Percentiles rank a stretch among this genome's conserved stretches.
These are phyloP conservation scores for Hylyphantes graminicola DNA, from an alignment of 1,140 invertebrate genomes.

Conservation along the genomic window DNA sequence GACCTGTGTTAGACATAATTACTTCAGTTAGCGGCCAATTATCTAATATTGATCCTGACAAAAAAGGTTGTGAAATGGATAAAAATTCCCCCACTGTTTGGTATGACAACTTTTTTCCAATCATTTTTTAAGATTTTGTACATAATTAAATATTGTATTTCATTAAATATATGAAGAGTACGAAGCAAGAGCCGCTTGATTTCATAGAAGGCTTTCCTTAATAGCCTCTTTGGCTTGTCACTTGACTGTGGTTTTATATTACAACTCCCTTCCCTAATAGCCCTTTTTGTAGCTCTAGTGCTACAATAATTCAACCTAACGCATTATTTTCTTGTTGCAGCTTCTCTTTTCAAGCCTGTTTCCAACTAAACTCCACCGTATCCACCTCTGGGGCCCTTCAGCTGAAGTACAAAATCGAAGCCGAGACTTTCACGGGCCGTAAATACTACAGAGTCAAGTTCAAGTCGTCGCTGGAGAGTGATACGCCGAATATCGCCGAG, in stretches of 20 bases:
- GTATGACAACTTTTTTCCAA: slow-evolving; percentile 66
- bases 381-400: slow-evolving; percentile 66
- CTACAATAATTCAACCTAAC: too few relatives aligned
- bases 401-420: slow-evolving; percentile 83
- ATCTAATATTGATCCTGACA: slow-evolving; percentile 81
- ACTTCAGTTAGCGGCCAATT: slow-evolving; percentile 66
- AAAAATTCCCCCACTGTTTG: slow-evolving; percentile 78
- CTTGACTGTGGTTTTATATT: too few relatives aligned
- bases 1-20: slow-evolving; percentile 86
- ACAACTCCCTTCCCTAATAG: too few relatives aligned
- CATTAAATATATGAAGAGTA: too few relatives aligned
- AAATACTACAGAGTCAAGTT: slow-evolving; percentile 87
- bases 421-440: slow-evolving; percentile 80
- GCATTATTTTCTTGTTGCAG: slow-evolving; percentile 69
- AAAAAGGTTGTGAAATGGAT: slow-evolving; percentile 77
- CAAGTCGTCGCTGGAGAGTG: slow-evolving; percentile 52
- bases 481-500: slow-evolving; percentile 67
- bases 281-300: too few relatives aligned
- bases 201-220: too few relatives aligned
- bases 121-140: too few relatives aligned
- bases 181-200: too few relatives aligned
- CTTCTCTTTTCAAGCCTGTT: slow-evolving; percentile 88
- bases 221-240: too few relatives aligned
- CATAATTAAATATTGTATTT: too few relatives aligned
- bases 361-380: slow-evolving; percentile 75